phyloP scores from a whole-genome alignment of 2,888 invertebrate genomes.

The Drosophila affinis region DNA sequence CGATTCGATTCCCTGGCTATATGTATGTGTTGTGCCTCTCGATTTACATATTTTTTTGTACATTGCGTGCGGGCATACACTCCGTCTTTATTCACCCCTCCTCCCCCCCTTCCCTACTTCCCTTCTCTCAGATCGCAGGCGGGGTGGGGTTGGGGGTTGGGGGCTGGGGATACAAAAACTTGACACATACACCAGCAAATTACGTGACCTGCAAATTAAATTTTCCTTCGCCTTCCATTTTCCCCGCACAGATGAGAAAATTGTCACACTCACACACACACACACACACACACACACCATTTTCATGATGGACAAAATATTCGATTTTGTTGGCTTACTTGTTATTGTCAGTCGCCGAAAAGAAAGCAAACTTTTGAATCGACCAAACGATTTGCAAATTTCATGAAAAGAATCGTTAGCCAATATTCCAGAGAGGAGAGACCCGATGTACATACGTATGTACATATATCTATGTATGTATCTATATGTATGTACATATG shows the following conservation, averaged over 20 bases:
- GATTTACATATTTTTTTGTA: slow-evolving; percentile 74
- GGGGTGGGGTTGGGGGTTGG: too few species aligned
- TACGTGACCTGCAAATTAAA: slow-evolving; percentile 78
- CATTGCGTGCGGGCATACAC: slow-evolving; percentile 56
- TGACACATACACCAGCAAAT: slow-evolving; percentile 70
- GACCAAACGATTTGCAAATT: slow-evolving; percentile 48
- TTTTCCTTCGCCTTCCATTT: slow-evolving; percentile 66
- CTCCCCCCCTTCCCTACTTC: not conserved
- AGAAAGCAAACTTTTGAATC: slow-evolving; percentile 35
- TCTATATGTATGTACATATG: not conserved
- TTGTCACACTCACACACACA: slow-evolving; percentile 63
- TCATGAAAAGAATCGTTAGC: slow-evolving; percentile 47
- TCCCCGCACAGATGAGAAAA: slow-evolving; percentile 70
- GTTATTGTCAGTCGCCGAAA: slow-evolving; percentile 33
- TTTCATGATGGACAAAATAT: slow-evolving; percentile 20
- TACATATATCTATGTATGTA: not conserved
- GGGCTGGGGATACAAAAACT: not conserved
- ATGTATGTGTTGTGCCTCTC: slow-evolving; percentile 67
- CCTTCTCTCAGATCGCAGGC: too few species aligned
- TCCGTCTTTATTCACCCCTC: slow-evolving; percentile 26
- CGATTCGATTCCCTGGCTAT: slow-evolving; percentile 58
- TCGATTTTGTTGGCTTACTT: slow-evolving; percentile 35
- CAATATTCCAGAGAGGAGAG: slow-evolving; percentile 19
- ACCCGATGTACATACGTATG: not conserved
- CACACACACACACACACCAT: slow-evolving; percentile 57